phyloP scores from a whole-genome alignment of 2,113 vertebrate genomes.

The Cryptomyrus ogoouensis region DNA sequence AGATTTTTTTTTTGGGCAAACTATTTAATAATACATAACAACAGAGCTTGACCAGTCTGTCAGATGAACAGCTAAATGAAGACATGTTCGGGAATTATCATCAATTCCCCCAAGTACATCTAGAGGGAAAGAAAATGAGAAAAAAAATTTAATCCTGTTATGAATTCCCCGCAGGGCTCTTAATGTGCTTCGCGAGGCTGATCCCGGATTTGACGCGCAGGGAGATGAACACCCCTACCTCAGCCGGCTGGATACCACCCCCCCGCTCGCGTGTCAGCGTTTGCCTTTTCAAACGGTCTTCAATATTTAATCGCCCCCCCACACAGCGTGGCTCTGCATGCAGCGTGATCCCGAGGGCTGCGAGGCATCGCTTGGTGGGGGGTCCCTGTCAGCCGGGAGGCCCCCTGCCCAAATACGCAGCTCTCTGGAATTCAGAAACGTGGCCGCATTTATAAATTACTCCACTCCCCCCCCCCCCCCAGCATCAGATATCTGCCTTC shows the following conservation, averaged over 20 bases:
- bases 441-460: not conserved
- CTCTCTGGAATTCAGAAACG: not conserved
- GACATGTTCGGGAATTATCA: not conserved
- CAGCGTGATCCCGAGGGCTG: not conserved
- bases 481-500: not conserved
- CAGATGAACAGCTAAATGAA: not conserved
- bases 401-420: too few species aligned
- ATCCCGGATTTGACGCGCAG: not conserved
- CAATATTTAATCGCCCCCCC: not conserved
- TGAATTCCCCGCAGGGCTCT: not conserved
- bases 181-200: not conserved
- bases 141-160: not conserved
- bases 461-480: not conserved
- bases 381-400: not conserved
- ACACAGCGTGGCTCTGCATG: not conserved
- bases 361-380: not conserved
- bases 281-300: slow-evolving; percentile 8
- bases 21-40: not conserved
- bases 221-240: not conserved
- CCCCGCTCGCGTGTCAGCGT: not conserved
- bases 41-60: not conserved
- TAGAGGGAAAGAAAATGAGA: not conserved
- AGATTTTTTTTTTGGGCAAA: not conserved
- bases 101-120: not conserved
- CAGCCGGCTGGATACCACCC: not conserved